phyloP scores from a whole-genome alignment of 2,113 vertebrate genomes.

The Aptenodytes forsteri region DNA sequence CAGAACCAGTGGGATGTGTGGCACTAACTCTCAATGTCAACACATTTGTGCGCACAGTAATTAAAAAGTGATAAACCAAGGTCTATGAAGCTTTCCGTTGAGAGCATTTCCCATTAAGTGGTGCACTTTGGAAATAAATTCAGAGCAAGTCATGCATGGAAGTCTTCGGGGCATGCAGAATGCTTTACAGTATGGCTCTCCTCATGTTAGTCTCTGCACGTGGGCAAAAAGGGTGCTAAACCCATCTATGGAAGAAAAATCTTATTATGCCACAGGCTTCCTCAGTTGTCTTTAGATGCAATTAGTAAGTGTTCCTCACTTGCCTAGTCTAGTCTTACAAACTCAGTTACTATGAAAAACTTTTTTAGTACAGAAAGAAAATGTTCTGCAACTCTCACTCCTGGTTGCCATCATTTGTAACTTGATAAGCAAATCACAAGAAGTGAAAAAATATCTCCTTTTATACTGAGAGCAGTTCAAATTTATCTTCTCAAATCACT shows the following conservation, averaged over 20 bases:
- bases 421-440: not conserved
- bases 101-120: not conserved
- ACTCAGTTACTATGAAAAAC: not conserved
- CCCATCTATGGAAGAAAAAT: not conserved
- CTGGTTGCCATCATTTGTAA: not conserved
- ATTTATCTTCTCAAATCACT: not conserved
- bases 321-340: not conserved
- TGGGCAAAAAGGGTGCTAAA: not conserved
- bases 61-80: slow-evolving; percentile 6
- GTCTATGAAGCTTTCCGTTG: not conserved
- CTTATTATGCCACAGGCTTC: not conserved
- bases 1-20: not conserved
- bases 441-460: not conserved
- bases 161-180: not conserved
- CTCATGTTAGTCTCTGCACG: not conserved
- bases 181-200: not conserved
- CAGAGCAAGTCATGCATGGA: not conserved
- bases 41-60: not conserved
- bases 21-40: not conserved
- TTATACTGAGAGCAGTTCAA: not conserved
- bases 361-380: not conserved
- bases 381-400: not conserved
- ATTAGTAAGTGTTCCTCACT: not conserved
- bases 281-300: not conserved
- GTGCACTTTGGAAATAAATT: slow-evolving; percentile 23